phyloP scores from a whole-genome alignment of 2,888 invertebrate species.

The Pammene fasciana region DNA sequence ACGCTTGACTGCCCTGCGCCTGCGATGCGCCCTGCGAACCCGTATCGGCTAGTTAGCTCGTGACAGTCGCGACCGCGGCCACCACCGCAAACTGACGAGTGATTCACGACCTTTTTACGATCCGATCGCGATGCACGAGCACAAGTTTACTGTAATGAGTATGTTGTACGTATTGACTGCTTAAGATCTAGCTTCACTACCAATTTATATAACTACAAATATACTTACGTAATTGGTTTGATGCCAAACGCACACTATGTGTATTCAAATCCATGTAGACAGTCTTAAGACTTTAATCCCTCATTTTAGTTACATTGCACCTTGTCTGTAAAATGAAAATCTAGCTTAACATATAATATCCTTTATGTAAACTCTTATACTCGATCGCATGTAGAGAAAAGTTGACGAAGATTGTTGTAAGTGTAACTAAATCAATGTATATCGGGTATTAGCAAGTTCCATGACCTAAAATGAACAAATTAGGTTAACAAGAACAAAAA shows the following conservation, averaged over 20 bases:
- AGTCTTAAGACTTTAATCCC: too few species aligned
- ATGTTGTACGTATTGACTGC: not conserved
- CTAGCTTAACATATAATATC: too few species aligned
- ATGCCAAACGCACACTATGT: too few species aligned
- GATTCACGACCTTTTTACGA: slow-evolving; percentile 8
- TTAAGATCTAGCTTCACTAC: not conserved
- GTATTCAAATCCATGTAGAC: too few species aligned
- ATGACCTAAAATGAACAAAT: not conserved
- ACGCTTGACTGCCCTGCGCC: not conserved
- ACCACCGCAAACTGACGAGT: slow-evolving; percentile 6
- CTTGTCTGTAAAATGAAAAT: too few species aligned
- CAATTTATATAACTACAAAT: too few species aligned
- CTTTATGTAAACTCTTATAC: too few species aligned
- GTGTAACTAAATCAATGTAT: too few species aligned
- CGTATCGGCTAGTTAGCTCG: slow-evolving; percentile 13
- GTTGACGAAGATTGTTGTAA: too few species aligned
- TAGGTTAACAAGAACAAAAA: slow-evolving; percentile 12
- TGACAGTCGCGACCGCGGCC: not conserved
- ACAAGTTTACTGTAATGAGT: not conserved
- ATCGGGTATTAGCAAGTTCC: not conserved
- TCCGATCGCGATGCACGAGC: not conserved
- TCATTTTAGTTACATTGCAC: too few species aligned
- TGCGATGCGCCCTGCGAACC: not conserved
- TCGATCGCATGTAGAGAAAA: too few species aligned
- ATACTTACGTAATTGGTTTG: too few species aligned